Evolutionary conservation across 2,888 invertebrate genomes (phyloP).

Genomic region (Acleris laterana): DNA sequence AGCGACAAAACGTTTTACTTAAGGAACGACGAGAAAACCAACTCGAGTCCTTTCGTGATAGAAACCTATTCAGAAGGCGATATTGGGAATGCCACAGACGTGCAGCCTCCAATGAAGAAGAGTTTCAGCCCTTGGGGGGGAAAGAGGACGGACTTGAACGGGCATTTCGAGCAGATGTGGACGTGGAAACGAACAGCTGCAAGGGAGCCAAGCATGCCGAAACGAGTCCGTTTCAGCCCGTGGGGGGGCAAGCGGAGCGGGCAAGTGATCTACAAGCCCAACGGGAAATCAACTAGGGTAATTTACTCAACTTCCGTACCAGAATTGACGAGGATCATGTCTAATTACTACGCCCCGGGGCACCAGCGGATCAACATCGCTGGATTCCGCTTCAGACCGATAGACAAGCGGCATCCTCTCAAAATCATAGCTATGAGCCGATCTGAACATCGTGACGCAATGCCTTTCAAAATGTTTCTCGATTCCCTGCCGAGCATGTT

Average conservation of each 20-base stretch:
- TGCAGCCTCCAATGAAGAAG: slow-evolving; percentile 55
- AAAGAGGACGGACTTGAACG: slow-evolving; percentile 53
- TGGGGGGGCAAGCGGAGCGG: slow-evolving; percentile 79
- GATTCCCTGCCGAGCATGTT: slow-evolving; percentile 63
- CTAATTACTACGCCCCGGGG: slow-evolving; percentile 63
- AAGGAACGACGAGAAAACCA: slow-evolving; percentile 48
- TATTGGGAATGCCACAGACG: slow-evolving; percentile 55
- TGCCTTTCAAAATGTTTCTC: slow-evolving; percentile 66
- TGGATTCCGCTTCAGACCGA: slow-evolving; percentile 64
- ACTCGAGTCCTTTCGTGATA: slow-evolving; percentile 47
- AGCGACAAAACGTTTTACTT: slow-evolving; percentile 56
- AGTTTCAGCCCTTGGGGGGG: slow-evolving; percentile 81
- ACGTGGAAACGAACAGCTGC: slow-evolving; percentile 68
- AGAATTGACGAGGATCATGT: slow-evolving; percentile 66
- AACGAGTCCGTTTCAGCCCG: slow-evolving; percentile 75
- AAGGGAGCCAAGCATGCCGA: slow-evolving; percentile 77
- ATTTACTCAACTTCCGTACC: slow-evolving; percentile 70
- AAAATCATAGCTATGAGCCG: slow-evolving; percentile 65
- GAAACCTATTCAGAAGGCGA: slow-evolving; percentile 43
- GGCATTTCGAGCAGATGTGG: slow-evolving; percentile 64
- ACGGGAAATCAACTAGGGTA: slow-evolving; percentile 62
- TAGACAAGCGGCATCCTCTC: slow-evolving; percentile 68
- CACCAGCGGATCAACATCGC: slow-evolving; percentile 56
- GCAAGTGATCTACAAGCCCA: slow-evolving; percentile 70
- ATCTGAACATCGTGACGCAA: slow-evolving; percentile 59